A percentile compares a stretch with the other conserved stretches of the same genome.
Evolutionary conservation across 2,797 vertebrate genomes (phyloP).

Genomic region (Fistularia tabacaria): DNA sequence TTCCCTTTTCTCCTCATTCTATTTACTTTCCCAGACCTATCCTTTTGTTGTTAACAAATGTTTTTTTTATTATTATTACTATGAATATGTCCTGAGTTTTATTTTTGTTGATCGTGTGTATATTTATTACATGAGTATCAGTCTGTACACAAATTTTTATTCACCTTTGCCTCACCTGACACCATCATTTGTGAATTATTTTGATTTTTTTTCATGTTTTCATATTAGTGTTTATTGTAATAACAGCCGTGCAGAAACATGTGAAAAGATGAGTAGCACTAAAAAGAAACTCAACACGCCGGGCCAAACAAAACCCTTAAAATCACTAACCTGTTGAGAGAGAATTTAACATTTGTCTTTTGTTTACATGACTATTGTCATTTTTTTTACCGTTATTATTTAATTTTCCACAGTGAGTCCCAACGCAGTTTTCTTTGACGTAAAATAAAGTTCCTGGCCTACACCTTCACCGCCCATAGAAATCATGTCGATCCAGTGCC

Average conservation of each 20-base stretch:
- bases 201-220: conserved; percentile 22
- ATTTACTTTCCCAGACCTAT: conserved; percentile 45
- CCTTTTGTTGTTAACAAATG: conserved; percentile 67
- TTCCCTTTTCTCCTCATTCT: conserved; percentile 28
- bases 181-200: conserved; percentile 40
- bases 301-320: conserved; percentile 39
- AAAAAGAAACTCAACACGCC: conserved; percentile 36
- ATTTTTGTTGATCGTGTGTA: conserved; percentile 71
- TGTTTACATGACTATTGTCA: conserved; percentile 59
- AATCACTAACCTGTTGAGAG: conserved; percentile 44
- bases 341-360: conserved; percentile 51
- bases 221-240: conserved; percentile 37
- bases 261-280: conserved; percentile 43
- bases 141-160: conserved; percentile 71
- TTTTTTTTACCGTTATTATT: conserved; percentile 32
- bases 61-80: conserved; percentile 51
- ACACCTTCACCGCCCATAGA: conserved; percentile 68
- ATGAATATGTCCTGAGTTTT: conserved; percentile 59
- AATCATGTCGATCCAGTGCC: conserved; percentile 71
- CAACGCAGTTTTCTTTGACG: conserved; percentile 22
- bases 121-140: conserved; percentile 79
- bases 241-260: conserved; percentile 34
- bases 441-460: conserved; percentile 14
- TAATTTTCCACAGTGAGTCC: conserved; percentile 13
- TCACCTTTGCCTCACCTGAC: conserved; percentile 75